These are phyloP conservation scores for Macrotrachela quadricornifera DNA, from an alignment of 1,140 invertebrate species.

Conservation along the genomic window DNA sequence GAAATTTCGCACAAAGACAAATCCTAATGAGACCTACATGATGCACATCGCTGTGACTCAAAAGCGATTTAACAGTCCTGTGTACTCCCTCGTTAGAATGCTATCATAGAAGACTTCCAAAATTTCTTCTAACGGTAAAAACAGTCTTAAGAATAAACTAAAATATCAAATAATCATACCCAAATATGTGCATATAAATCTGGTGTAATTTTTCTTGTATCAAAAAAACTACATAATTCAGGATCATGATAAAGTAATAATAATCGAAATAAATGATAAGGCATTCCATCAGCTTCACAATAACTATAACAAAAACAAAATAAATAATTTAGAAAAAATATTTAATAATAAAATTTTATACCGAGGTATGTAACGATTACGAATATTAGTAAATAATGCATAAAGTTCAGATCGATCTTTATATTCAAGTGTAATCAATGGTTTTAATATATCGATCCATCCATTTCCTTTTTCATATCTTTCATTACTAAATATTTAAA, in stretches of 20 bases:
- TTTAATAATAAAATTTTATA: slow-evolving; percentile 14
- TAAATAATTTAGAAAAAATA: too few species aligned
- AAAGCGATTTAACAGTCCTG: too few species aligned
- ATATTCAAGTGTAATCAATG: slow-evolving; percentile 64
- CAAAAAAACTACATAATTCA: slow-evolving; percentile 78
- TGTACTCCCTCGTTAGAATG: too few species aligned
- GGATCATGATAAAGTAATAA: slow-evolving; percentile 90
- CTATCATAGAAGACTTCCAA: too few species aligned
- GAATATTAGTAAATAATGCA: slow-evolving; percentile 73
- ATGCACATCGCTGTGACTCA: too few species aligned
- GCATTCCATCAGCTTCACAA: slow-evolving; percentile 16
- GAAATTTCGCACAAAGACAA: too few species aligned
- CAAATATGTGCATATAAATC: slow-evolving; percentile 70
- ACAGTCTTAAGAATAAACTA: too few species aligned
- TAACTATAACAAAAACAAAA: slow-evolving; percentile 31
- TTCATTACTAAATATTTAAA: slow-evolving; percentile 8
- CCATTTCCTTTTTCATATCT: slow-evolving; percentile 50
- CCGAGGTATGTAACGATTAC: slow-evolving; percentile 69
- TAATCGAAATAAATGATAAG: slow-evolving; percentile 51
- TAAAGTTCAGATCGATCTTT: slow-evolving; percentile 58
- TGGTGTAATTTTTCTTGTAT: slow-evolving; percentile 76
- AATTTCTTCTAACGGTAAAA: too few species aligned
- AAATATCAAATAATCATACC: slow-evolving; percentile 35
- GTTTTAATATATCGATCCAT: slow-evolving; percentile 74
- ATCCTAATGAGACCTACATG: too few species aligned